Base-by-base conservation (phyloP, 2,888 invertebrate species). In the Epiblema foenella region DNA sequence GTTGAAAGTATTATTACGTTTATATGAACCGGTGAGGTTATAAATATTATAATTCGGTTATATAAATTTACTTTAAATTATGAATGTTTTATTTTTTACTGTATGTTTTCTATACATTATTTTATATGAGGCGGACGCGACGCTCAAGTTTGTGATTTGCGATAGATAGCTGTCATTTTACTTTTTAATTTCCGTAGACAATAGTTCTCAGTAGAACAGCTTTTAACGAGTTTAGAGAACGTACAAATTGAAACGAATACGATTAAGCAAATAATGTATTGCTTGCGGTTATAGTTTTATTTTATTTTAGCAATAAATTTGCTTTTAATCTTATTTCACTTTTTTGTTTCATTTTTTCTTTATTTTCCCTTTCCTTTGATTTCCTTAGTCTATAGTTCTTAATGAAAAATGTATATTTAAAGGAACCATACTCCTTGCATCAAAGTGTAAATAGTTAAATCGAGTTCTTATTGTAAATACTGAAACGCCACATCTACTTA, bases 341-440 rank as follows among this genome's bases (percentile, higher is more conserved):
- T 89, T 85, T 85, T 79, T 78, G 80, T 91, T 90, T 88, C 84
- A 85, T 90, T 89, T 86, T 85, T 79, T 86, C 85, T 79, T 83
- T 80, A 81, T 80, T 81, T 84, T 79, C 76, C 74, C 75, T 84
- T 77, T 66, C 62, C 73, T 75, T 80, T 78, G 57, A 62, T 83
- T 79, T 76, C 77, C 79, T 77, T 77, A 76, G 81, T 82, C 81
- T 81, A 69, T 75, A 74, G 75, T 77, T 74, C 80, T 83, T 83
- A 78, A 77, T 82, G 77, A 78, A 80, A 78, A 83, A 78, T 92
- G 90, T 93, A 93, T 78, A 91, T 89, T 90, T 74, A 84, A 86
- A 88, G 93, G 94, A 93, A 94, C 93, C 93, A 80, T 84, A 94
- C 90, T 93, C 93, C 94, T 94, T 93, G 93, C 93, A 93, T 88